Conservation (phyloP, 1,140 invertebrate species). For the Drosophila sp. region DNA sequence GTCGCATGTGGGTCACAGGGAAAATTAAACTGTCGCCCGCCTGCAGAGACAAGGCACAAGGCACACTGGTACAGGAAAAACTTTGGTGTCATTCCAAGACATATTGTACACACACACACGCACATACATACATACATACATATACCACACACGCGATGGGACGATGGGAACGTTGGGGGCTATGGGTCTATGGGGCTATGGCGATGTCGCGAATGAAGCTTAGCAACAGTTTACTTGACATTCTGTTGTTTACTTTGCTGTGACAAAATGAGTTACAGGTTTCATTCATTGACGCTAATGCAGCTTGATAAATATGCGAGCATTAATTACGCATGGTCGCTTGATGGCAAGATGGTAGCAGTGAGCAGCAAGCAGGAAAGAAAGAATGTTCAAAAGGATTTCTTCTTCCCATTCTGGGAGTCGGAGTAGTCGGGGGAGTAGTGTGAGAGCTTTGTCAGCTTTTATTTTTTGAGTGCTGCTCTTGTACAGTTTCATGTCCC, state of each 20-base stretch:
- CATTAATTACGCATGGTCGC: constrained; percentile 72
- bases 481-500: constrained; percentile 74
- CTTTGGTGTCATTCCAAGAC: constrained; percentile 49
- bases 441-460: constrained; percentile 29
- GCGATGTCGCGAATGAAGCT: constrained; percentile 37
- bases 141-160: constrained; percentile 20
- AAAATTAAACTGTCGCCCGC: constrained; percentile 52
- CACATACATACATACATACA: constrained; percentile 9
- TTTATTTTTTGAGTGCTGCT: constrained; percentile 37
- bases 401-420: background rate
- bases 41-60: background rate
- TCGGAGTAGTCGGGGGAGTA: background rate
- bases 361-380: background rate
- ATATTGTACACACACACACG: constrained; percentile 48
- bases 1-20: constrained; percentile 52
- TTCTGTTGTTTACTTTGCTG: constrained; percentile 63
- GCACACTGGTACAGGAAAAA: constrained; percentile 22
- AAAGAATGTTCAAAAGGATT: background rate
- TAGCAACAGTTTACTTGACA: constrained; percentile 73
- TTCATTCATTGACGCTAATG: constrained; percentile 74
- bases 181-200: background rate
- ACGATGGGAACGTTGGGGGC: no score
- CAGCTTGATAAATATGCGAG: constrained; percentile 73
- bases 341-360: background rate
- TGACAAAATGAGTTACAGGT: constrained; percentile 80